A percentile compares a stretch with the other conserved stretches of the same genome.
Evolutionary conservation across 2,797 vertebrate genomes (phyloP).

Genomic region (Crenuchus spilurus): DNA sequence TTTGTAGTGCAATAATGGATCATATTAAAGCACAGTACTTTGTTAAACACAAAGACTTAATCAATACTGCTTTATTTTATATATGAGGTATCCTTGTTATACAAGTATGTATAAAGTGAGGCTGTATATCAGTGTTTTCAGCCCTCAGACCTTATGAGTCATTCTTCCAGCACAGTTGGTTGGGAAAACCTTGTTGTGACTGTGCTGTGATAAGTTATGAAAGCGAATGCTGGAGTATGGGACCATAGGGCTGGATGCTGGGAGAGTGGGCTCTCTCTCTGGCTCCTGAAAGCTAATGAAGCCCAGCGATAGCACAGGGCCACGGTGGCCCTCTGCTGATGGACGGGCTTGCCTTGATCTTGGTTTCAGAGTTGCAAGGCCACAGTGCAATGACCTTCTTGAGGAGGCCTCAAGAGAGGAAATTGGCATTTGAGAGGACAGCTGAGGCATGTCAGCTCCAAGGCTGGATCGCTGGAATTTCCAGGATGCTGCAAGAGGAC

Average conservation of each 20-base stretch:
- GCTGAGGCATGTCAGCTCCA: constrained; percentile 35
- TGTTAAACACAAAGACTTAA: neutral
- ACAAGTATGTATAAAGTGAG: neutral
- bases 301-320: constrained; percentile 57
- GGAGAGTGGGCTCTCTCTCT: constrained; percentile 11
- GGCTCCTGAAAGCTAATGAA: constrained; percentile 57
- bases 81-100: constrained; percentile 44
- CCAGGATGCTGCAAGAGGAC: constrained; percentile 8
- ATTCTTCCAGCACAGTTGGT: constrained; percentile 25
- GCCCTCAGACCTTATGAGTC: constrained; percentile 37
- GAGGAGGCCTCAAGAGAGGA: constrained; percentile 35
- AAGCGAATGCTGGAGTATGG: constrained; percentile 40
- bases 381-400: constrained; percentile 26
- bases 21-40: too few relatives aligned
- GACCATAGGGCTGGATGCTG: constrained; percentile 19
- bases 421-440: constrained; percentile 32
- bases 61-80: constrained; percentile 50
- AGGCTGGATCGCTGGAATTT: constrained; percentile 37
- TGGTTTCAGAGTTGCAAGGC: constrained; percentile 46
- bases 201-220: constrained; percentile 40
- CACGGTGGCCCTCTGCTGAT: constrained; percentile 31
- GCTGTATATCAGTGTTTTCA: neutral
- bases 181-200: constrained; percentile 45
- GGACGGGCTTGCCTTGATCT: constrained; percentile 52
- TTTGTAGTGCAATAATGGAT: too few relatives aligned